These are phyloP conservation scores for Antitype chi DNA, from an alignment of 2,888 invertebrate genomes.

Conservation along the genomic window DNA sequence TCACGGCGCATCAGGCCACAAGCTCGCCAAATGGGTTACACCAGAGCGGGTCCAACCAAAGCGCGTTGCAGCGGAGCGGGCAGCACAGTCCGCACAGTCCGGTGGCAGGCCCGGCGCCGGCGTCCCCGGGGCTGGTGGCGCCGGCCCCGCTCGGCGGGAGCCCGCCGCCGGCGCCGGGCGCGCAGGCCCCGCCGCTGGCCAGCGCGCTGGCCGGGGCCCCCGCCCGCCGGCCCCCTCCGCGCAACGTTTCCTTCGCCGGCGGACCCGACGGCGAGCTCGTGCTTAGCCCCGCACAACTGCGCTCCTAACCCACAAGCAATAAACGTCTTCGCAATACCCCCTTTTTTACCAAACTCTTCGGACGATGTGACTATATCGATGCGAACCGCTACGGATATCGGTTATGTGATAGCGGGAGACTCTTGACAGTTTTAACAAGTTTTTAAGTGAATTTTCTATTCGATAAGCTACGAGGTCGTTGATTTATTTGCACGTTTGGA, in stretches of 20 bases:
- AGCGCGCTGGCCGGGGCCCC: constrained; percentile 65
- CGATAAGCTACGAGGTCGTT: constrained; percentile 78
- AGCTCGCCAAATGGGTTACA: constrained; percentile 67
- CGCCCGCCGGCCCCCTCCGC: constrained; percentile 80
- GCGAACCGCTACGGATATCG: constrained; percentile 70
- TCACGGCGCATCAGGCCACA: constrained; percentile 69
- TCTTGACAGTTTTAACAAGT: constrained; percentile 69
- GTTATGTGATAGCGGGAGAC: constrained; percentile 80
- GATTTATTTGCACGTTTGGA: constrained; percentile 87
- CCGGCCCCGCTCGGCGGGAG: constrained; percentile 63
- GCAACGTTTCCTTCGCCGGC: constrained; percentile 89
- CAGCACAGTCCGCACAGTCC: constrained; percentile 43
- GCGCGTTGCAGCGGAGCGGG: constrained; percentile 71
- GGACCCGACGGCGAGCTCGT: constrained; percentile 91
- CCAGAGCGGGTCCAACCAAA: constrained; percentile 70
- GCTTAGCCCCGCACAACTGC: constrained; percentile 92
- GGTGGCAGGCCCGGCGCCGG: constrained; percentile 60
- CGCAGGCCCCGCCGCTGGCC: constrained; percentile 62
- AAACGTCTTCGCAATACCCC: constrained; percentile 79
- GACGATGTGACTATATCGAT: constrained; percentile 78
- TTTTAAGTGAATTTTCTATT: constrained; percentile 80
- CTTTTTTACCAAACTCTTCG: constrained; percentile 70
- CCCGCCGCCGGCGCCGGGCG: constrained; percentile 62
- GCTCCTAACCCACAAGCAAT: constrained; percentile 89
- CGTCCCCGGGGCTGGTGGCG: constrained; percentile 37